Base-by-base conservation (phyloP, 2,113 vertebrate genomes). In the Entelurus aequoreus region DNA sequence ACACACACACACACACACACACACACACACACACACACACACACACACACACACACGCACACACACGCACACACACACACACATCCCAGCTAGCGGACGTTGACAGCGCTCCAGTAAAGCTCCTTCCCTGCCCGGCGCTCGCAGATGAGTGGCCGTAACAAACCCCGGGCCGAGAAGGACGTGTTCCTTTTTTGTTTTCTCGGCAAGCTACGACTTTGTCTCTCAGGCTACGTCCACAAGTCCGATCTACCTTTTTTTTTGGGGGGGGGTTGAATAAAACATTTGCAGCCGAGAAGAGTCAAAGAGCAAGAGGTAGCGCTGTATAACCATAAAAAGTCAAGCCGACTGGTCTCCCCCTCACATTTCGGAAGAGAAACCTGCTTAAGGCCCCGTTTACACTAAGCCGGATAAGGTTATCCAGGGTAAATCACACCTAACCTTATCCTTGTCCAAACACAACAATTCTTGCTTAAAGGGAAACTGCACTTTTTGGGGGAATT, bases 51-150 rank as follows among this genome's bases (percentile, higher is more conserved):
- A 28, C 11, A 14, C 11, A 11, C 35, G 7, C 52, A 15, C 35
- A 28, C 21, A 14, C 3, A 35, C 21, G 3, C 11, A 38, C 82
- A 84, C 84, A 87, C 82, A 86, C 75, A 85, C 85, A 78, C 79
- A 81, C 78, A 88, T 85, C 81, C 85, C 81, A 81, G 81, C 11
- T 14, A 84, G 74, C 81, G 76, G 81, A 83, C 75, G 74, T 78
- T 87, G 85, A 88, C 85, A 86, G 83, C 78, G 67, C 78, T 83
- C 37, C 62, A 86, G 73, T 70, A 78, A 74, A 81, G 82, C 84
- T 85, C 72, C 77, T 83, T 77, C 74, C 72, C 28, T 28, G 28
- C 28, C 1, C 78, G 84, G 78, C 74, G 75, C 81, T 78, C 79
- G 80, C 79, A 82, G 81, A 85, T 77, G 78, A 84, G 81, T 81